These are phyloP conservation scores for Eunapius fragilis DNA, from an alignment of 37 sponge, comb jelly and placozoan genomes.

Conservation along the genomic window DNA sequence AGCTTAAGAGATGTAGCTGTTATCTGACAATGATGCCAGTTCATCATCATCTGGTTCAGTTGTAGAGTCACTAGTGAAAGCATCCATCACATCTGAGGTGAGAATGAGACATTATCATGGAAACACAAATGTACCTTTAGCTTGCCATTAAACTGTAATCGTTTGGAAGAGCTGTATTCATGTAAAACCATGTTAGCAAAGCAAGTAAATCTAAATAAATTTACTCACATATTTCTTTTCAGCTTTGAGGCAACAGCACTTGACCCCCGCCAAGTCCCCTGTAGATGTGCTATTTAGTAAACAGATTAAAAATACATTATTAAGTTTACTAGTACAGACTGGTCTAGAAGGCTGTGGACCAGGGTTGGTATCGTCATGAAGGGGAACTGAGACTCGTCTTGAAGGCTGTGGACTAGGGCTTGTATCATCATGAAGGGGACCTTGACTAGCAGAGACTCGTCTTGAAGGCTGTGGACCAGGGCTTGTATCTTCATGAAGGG, in stretches of 20 bases:
- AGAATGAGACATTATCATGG: background rate
- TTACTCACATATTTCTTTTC: background rate
- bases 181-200: background rate
- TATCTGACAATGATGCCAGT: background rate
- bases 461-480: too few species aligned
- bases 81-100: background rate
- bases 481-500: too few species aligned
- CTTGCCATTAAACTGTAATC: background rate
- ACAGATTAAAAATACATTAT: background rate
- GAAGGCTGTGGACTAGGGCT: too few species aligned
- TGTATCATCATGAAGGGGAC: too few species aligned
- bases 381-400: too few species aligned
- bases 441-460: too few species aligned
- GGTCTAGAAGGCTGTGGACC: background rate
- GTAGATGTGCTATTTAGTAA: background rate
- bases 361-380: background rate
- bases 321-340: background rate
- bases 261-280: background rate
- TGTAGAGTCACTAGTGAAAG: background rate
- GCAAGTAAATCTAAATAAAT: background rate
- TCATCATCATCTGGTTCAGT: background rate
- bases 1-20: background rate
- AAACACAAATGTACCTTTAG: background rate
- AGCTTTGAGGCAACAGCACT: background rate
- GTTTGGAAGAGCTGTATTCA: background rate